A percentile compares a stretch with the other conserved stretches of the same genome.
Evolutionary conservation across 2,797 vertebrate species (phyloP).

Genomic region (Momotus momota): DNA sequence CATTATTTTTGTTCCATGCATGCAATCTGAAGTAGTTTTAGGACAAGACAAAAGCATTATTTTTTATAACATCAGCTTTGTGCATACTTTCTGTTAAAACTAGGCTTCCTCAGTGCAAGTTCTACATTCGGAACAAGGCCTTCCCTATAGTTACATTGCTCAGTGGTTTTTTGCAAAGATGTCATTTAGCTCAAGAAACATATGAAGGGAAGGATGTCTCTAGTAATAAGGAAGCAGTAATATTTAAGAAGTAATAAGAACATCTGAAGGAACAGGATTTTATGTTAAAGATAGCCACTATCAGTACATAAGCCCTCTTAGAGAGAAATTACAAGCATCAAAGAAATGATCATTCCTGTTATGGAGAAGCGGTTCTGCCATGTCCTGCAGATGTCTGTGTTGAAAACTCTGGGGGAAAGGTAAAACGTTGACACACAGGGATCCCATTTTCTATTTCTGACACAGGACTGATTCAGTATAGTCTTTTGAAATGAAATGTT

Average conservation of each 20-base stretch:
- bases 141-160: background rate
- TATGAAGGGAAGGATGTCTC: background rate
- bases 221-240: background rate
- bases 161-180: background rate
- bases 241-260: background rate
- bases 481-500: constrained; percentile 2
- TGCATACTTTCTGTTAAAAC: background rate
- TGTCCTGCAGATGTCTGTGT: background rate
- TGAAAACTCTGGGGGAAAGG: background rate
- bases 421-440: background rate
- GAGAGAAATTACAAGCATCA: background rate
- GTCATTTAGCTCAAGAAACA: background rate
- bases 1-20: background rate
- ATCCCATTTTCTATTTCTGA: too few species aligned
- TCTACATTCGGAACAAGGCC: background rate
- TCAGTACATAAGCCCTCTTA: background rate
- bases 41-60: background rate
- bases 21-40: background rate
- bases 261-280: background rate
- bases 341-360: background rate
- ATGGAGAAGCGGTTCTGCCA: background rate
- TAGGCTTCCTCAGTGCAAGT: background rate
- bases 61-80: background rate
- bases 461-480: background rate
- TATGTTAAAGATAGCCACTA: background rate